Evolutionary conservation across 2,797 vertebrate species (phyloP).

Genomic region (Aeoliscus strigatus): DNA sequence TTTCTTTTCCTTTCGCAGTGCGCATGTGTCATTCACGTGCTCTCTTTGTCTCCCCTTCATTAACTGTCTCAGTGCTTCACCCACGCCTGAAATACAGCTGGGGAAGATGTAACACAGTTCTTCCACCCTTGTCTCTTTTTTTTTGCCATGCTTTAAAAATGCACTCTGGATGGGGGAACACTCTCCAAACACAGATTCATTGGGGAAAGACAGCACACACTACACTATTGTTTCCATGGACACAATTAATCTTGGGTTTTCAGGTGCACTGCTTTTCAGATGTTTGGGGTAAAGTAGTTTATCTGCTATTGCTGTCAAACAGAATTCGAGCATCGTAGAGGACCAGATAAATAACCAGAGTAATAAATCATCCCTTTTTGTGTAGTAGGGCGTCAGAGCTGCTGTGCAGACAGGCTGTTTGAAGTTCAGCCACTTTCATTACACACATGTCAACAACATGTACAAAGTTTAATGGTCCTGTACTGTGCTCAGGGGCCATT

Average conservation of each 20-base stretch:
- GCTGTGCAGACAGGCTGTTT: constrained; percentile 46
- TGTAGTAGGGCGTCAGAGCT: constrained; percentile 39
- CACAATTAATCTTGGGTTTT: constrained; percentile 65
- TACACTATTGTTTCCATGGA: constrained; percentile 45
- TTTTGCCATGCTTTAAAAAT: constrained; percentile 38
- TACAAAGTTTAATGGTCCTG: constrained; percentile 59
- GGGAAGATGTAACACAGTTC: constrained; percentile 7
- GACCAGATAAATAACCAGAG: constrained; percentile 57
- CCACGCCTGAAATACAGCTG: constrained; percentile 44
- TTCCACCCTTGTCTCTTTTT: constrained; percentile 18
- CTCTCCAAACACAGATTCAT: constrained; percentile 18
- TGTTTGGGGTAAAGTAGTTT: constrained; percentile 49
- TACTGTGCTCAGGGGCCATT: constrained; percentile 40
- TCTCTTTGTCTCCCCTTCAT: constrained; percentile 62
- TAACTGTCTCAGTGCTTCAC: constrained; percentile 57
- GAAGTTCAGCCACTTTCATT: constrained; percentile 67
- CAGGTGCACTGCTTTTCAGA: constrained; percentile 57
- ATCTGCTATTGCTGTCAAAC: constrained; percentile 58
- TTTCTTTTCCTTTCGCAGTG: constrained; percentile 33
- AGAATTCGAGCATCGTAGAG: constrained; percentile 60
- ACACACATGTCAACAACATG: constrained; percentile 65
- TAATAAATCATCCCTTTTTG: constrained; percentile 65
- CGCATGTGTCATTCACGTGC: constrained; percentile 66
- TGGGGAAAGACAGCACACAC: constrained; percentile 20
- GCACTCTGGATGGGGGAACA: constrained; percentile 32